phyloP scores from a whole-genome alignment of 2,113 vertebrate genomes.

The Catharus bicknelli region DNA sequence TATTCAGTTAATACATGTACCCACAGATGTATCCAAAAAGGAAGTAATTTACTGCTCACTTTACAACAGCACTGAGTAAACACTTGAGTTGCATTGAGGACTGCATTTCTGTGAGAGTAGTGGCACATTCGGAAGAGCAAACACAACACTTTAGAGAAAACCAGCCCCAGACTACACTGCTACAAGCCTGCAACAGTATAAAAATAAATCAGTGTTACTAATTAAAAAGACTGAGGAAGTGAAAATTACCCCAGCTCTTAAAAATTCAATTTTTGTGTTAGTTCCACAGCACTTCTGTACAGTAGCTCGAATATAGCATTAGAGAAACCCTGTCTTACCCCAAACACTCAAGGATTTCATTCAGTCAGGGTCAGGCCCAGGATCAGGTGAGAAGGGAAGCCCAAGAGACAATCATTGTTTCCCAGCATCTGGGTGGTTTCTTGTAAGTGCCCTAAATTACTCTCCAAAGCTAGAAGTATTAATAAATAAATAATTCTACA shows the following conservation, averaged over 20 bases:
- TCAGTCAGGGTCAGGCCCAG: neutral
- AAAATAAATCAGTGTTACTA: neutral
- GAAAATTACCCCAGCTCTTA: neutral
- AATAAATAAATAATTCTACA: neutral
- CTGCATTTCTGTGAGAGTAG: neutral
- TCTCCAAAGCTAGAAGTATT: neutral
- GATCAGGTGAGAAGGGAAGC: neutral
- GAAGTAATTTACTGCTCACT: conserved; percentile 40
- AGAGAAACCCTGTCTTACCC: neutral
- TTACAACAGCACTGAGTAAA: conserved; percentile 10
- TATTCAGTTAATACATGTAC: neutral
- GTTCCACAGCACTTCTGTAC: neutral
- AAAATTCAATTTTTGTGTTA: neutral
- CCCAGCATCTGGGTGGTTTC: neutral
- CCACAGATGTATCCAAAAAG: neutral
- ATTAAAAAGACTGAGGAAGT: neutral
- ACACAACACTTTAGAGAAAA: neutral
- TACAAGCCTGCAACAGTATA: neutral
- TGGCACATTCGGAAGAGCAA: neutral
- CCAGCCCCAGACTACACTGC: neutral
- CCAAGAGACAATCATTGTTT: neutral
- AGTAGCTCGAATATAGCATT: fast-evolving
- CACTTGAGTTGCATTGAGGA: neutral
- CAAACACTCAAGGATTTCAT: neutral
- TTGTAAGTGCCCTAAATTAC: neutral